Evolutionary conservation across 1,140 invertebrate genomes (phyloP), one percentile per base, ranked within the genome.

Genomic region (Procambarus clarkii): DNA sequence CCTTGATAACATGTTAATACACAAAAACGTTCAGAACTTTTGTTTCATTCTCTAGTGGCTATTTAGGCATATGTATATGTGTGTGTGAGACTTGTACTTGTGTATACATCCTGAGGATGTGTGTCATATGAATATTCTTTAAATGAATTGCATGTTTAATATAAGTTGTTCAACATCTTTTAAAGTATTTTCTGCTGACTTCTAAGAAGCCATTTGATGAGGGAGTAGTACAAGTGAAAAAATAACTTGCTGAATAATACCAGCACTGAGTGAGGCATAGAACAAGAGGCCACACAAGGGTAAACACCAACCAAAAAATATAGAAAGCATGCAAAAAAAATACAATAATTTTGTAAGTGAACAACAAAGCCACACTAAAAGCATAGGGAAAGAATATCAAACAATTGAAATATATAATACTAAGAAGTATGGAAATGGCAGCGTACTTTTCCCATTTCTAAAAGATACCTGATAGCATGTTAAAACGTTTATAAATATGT

Each of bases 341-440:
- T 86, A 90, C 54, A 64, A 84, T 77, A 85, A 60, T 79, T 60
- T 50, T 78, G 54, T 80, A 78, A 85, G 82, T 91, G 89, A 91
- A 91, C 89, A 80, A 91, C 83, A 91, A 91, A 86, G 89, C 88
- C 89, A 91, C 89, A 91, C 60, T 80, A n/a, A 91, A 91, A 91
- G 89, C 89, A 84, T 69, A 85, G 83, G 64, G 80, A 69, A 48
- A 91, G 74, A 83, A 83, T 77, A 58, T 86, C 74, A 60, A 78
- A 90, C 81, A 60, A 77, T 78, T 45, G 24, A 54, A 78, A 83
- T 84, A 84, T 80, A 77, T 84, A 90, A 50, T 88, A 88, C 77
- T 60, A 71, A 78, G 82, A 84, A 78, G 24, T 91, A 7, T 60
- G 76, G 89, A 82, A 85, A 50, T 80, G 77, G 89, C 89, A 78